phyloP scores from a whole-genome alignment of 2,113 vertebrate genomes.

The Amblyopsis rosae region DNA sequence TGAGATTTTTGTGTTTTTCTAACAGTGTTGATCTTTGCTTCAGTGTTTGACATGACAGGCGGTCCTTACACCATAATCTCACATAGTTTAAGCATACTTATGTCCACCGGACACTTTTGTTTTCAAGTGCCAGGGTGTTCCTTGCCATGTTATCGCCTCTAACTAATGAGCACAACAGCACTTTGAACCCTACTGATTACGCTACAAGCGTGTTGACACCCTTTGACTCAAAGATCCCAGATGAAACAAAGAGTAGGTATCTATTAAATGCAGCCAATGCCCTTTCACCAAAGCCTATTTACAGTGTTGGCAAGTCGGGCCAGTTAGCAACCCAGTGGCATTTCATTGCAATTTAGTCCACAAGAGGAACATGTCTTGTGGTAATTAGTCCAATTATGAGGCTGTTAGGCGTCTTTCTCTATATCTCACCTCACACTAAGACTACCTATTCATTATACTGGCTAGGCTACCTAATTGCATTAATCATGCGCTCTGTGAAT shows the following conservation, averaged over 20 bases:
- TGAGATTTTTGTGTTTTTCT: constrained; percentile 12
- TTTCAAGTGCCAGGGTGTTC: constrained; percentile 36
- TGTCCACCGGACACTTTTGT: constrained; percentile 11
- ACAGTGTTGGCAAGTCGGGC: constrained; percentile 64
- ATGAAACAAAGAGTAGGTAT: constrained; percentile 42
- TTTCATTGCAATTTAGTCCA: constrained; percentile 63
- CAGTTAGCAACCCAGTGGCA: constrained; percentile 55
- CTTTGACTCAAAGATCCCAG: constrained; percentile 22
- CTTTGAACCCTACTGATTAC: constrained; percentile 53
- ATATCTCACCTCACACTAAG: constrained; percentile 35
- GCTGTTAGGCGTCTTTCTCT: constrained; percentile 50
- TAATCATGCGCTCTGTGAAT: constrained; percentile 38
- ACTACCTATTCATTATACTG: constrained; percentile 33
- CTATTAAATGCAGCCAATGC: constrained; percentile 40
- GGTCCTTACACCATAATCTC: constrained; percentile 26
- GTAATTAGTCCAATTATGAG: constrained; percentile 67
- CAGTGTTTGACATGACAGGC: constrained; percentile 17
- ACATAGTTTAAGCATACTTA: constrained; percentile 14
- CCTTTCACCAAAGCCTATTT: constrained; percentile 69
- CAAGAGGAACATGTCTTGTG: constrained; percentile 45
- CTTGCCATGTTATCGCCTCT: constrained; percentile 21
- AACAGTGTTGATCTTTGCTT: constrained; percentile 46
- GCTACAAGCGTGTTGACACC: constrained; percentile 36
- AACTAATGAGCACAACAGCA: constrained; percentile 37
- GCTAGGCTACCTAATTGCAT: constrained; percentile 42